phyloP scores from a whole-genome alignment of 1,140 invertebrate genomes.

The Drosophila gunungcola region DNA sequence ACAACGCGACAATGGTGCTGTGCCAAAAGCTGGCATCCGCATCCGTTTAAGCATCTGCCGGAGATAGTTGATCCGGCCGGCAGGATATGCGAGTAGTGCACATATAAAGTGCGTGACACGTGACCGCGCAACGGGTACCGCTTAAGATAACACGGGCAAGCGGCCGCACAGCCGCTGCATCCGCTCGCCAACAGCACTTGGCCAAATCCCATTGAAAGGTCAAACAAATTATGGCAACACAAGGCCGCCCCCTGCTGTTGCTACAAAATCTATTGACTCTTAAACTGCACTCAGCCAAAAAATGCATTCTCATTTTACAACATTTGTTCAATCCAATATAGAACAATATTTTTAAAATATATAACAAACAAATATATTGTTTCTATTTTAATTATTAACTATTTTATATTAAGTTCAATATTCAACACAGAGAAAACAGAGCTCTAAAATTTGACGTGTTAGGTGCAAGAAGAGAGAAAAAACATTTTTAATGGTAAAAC shows the following conservation, averaged over 20 bases:
- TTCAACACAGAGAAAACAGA: no score
- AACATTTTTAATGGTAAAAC: no score
- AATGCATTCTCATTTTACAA: neutral
- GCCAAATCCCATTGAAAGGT: conserved; percentile 73
- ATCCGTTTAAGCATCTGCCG: conserved; percentile 30
- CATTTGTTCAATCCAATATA: no score
- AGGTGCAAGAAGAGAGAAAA: no score
- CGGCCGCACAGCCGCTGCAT: conserved; percentile 44
- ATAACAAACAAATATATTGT: no score
- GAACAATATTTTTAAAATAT: no score
- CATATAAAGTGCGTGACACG: conserved; percentile 42
- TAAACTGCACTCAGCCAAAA: neutral
- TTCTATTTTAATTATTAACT: no score
- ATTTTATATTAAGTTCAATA: no score
- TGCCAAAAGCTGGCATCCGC: conserved; percentile 50
- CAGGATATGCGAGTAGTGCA: neutral
- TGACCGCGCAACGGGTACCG: conserved; percentile 47
- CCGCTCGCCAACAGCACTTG: conserved; percentile 38
- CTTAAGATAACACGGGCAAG: conserved; percentile 65
- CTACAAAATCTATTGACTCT: neutral
- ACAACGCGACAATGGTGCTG: conserved; percentile 48
- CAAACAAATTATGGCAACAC: conserved; percentile 68
- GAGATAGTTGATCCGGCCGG: conserved; percentile 34
- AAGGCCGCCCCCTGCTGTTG: conserved; percentile 42
- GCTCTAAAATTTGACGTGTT: no score